Conservation (phyloP, 2,888 invertebrate genomes). For the Brenthis hecate region DNA sequence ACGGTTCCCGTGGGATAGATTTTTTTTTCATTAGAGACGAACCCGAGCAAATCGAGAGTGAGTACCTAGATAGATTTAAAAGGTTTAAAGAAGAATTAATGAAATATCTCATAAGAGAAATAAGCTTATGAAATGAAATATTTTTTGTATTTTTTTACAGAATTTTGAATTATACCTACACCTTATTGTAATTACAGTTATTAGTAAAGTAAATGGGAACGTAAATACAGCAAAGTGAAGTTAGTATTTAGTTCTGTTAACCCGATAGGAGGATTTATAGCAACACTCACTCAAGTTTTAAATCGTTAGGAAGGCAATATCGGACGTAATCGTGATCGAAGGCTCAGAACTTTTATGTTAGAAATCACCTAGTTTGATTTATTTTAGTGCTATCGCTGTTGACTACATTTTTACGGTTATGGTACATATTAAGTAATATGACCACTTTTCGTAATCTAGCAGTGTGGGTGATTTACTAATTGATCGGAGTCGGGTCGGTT, state of each 20-base stretch:
- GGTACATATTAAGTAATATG: not conserved
- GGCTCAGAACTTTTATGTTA: slow-evolving; percentile 23
- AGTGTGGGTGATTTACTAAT: not conserved
- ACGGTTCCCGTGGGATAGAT: too few relatives aligned
- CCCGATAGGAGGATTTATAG: slow-evolving; percentile 33
- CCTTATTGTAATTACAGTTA: not conserved
- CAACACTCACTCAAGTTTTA: slow-evolving; percentile 30
- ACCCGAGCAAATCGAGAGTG: too few relatives aligned
- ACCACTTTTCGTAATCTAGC: not conserved
- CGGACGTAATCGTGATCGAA: slow-evolving; percentile 31
- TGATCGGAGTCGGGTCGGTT: too few relatives aligned
- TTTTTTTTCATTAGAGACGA: too few relatives aligned
- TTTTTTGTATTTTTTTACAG: too few relatives aligned
- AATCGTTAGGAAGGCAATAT: slow-evolving; percentile 28
- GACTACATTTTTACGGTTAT: not conserved
- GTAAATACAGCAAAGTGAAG: slow-evolving; percentile 14
- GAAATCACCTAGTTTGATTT: slow-evolving; percentile 18
- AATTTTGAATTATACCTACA: too few relatives aligned
- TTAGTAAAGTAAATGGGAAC: slow-evolving; percentile 6
- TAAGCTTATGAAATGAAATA: too few relatives aligned
- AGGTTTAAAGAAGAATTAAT: too few relatives aligned
- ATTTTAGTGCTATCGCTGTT: slow-evolving; percentile 5
- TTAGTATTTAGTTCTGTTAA: slow-evolving; percentile 24
- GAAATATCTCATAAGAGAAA: too few relatives aligned
- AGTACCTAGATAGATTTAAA: too few relatives aligned